Percentiles rank a stretch among this genome's conserved stretches.
Evolutionary conservation across 2,113 vertebrate species (phyloP).

Genomic region (Hippolais icterina): DNA sequence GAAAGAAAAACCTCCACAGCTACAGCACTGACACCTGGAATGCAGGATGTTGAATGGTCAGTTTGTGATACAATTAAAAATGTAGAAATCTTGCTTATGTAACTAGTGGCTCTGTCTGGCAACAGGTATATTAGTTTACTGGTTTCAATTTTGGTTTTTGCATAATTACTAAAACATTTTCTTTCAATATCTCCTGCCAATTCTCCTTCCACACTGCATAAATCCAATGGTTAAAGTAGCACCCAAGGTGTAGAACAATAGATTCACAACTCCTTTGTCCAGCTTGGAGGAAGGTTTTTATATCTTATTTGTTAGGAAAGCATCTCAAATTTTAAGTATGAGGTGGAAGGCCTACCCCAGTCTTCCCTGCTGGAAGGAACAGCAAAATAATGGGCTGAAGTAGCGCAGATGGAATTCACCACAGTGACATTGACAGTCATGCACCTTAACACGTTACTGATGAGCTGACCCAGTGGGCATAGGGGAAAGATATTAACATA

Average conservation of each 20-base stretch:
- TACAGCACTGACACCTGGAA: background rate
- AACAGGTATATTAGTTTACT: background rate
- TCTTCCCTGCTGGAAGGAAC: background rate
- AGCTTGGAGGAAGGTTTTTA: background rate
- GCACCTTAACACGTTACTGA: background rate
- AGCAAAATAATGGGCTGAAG: background rate
- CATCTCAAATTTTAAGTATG: background rate
- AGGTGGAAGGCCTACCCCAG: background rate
- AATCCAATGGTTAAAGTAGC: background rate
- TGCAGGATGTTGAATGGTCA: background rate
- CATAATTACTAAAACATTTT: background rate
- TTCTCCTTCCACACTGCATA: fast-evolving
- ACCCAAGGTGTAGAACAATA: background rate
- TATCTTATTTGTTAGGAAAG: background rate
- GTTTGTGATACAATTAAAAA: background rate
- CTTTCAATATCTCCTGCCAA: background rate
- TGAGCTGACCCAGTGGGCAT: background rate
- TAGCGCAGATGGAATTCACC: background rate
- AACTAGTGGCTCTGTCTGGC: background rate
- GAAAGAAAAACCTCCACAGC: background rate
- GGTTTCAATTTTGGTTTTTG: background rate
- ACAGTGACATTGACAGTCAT: fast-evolving
- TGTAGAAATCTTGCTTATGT: background rate
- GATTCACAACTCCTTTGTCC: background rate
- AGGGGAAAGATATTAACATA: background rate